Conservation (phyloP, 2,113 vertebrate species). For the Amphiprion percula region DNA sequence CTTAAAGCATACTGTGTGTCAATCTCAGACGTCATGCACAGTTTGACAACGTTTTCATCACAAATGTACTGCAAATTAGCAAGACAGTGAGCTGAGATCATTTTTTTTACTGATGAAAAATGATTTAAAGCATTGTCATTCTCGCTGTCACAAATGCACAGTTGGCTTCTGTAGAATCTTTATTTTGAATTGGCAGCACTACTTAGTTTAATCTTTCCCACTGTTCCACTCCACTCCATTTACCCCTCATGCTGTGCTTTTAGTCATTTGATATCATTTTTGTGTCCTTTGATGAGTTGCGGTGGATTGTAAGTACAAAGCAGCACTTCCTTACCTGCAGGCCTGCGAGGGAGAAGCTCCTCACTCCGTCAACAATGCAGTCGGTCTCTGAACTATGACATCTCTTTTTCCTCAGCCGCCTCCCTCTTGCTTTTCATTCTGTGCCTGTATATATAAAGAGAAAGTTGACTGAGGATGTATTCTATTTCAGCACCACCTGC, state of each 20-base stretch:
- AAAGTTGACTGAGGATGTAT: slow-evolving; percentile 41
- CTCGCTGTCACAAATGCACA: slow-evolving; percentile 30
- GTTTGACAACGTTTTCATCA: slow-evolving; percentile 7
- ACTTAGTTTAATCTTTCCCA: slow-evolving; percentile 20
- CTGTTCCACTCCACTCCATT: slow-evolving; percentile 12
- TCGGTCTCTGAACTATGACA: slow-evolving; percentile 30
- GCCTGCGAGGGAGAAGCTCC: slow-evolving; percentile 30
- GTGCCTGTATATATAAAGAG: slow-evolving; percentile 27
- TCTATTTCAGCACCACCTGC: slow-evolving; percentile 31
- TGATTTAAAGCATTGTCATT: slow-evolving; percentile 9
- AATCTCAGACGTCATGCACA: background rate
- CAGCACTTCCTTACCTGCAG: slow-evolving; percentile 37
- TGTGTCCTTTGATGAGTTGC: slow-evolving; percentile 1
- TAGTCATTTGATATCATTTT: slow-evolving; percentile 15
- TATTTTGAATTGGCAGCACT: slow-evolving; percentile 1
- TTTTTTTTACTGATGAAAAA: slow-evolving; percentile 14
- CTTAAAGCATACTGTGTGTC: slow-evolving; percentile 1
- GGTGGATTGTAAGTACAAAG: slow-evolving; percentile 19
- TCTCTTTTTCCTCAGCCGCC: slow-evolving; percentile 16
- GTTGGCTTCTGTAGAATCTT: slow-evolving; percentile 11
- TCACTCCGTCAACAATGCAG: slow-evolving; percentile 31
- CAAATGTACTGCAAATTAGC: slow-evolving; percentile 16
- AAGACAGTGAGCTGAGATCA: slow-evolving; percentile 8
- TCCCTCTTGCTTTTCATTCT: slow-evolving; percentile 30
- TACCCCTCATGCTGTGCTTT: slow-evolving; percentile 21